phyloP scores from a whole-genome alignment of 2,113 vertebrate species.

The Mobula birostris region DNA sequence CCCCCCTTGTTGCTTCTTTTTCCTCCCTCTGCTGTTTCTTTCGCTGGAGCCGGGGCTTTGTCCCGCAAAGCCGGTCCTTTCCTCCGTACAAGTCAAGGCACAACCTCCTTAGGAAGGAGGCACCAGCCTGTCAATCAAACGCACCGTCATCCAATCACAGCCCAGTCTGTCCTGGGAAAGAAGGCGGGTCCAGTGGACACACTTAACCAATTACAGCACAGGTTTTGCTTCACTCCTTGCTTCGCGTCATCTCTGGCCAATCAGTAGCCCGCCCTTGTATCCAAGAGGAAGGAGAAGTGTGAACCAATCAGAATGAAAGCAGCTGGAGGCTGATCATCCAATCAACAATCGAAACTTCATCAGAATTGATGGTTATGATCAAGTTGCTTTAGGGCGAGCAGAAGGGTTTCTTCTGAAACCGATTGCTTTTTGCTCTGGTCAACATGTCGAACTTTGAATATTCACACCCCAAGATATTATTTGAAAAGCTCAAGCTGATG shows the following conservation, averaged over 20 bases:
- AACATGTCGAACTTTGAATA: background rate
- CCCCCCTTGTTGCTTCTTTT: background rate
- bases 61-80: slow-evolving; percentile 23
- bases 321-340: background rate
- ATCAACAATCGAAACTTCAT: background rate
- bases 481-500: background rate
- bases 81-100: slow-evolving; percentile 15
- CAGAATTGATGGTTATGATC: background rate
- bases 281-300: background rate
- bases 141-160: background rate
- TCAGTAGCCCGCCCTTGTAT: background rate
- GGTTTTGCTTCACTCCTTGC: no score
- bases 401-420: background rate
- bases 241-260: background rate
- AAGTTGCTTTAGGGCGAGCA: background rate
- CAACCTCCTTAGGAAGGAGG: background rate
- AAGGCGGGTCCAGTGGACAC: background rate
- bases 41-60: slow-evolving; percentile 13
- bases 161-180: background rate
- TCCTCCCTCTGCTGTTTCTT: background rate
- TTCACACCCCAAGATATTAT: background rate
- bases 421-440: background rate
- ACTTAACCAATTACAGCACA: no score
- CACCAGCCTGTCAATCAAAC: background rate
- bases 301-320: background rate